Evolutionary conservation across 2,888 invertebrate species (phyloP).

Genomic region (Stramonita haemastoma): DNA sequence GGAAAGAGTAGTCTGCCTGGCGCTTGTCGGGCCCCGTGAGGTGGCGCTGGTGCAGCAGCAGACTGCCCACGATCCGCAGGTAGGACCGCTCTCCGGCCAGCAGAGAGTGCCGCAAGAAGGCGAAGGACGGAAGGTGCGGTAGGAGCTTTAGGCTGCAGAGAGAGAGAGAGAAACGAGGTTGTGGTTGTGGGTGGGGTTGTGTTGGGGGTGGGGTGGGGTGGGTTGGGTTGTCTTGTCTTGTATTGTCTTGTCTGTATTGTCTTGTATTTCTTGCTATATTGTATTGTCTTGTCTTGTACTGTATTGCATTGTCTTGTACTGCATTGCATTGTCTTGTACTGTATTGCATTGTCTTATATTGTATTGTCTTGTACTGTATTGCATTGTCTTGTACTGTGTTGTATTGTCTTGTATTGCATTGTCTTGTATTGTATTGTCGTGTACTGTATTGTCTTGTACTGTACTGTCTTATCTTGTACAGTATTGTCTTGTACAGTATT

Average conservation of each 20-base stretch:
- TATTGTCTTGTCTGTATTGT: neutral
- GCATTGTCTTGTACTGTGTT: too few relatives aligned
- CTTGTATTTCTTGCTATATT: neutral
- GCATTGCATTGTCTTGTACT: neutral
- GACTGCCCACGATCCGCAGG: slow-evolving; percentile 64
- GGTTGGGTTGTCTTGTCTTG: neutral
- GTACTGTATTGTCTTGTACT: too few relatives aligned
- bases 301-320: neutral
- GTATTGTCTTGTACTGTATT: neutral
- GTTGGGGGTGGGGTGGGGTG: too few relatives aligned
- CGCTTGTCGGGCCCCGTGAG: slow-evolving; percentile 59
- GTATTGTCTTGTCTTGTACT: neutral
- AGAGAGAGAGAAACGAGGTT: neutral
- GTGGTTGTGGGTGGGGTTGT: too few relatives aligned
- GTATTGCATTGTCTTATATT: neutral
- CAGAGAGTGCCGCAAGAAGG: slow-evolving; percentile 61
- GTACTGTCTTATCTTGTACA: too few relatives aligned
- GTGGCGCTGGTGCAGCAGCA: slow-evolving; percentile 60
- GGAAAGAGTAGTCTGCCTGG: slow-evolving; percentile 61
- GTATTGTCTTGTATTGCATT: too few relatives aligned
- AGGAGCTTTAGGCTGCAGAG: slow-evolving; percentile 60
- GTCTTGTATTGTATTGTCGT: too few relatives aligned
- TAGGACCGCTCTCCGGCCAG: slow-evolving; percentile 58
- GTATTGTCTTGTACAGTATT: too few relatives aligned
- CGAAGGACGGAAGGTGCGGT: slow-evolving; percentile 61